Evolutionary conservation across 2,888 invertebrate species (phyloP), one percentile per base, ranked within the genome.

Genomic region (Lapara coniferarum): DNA sequence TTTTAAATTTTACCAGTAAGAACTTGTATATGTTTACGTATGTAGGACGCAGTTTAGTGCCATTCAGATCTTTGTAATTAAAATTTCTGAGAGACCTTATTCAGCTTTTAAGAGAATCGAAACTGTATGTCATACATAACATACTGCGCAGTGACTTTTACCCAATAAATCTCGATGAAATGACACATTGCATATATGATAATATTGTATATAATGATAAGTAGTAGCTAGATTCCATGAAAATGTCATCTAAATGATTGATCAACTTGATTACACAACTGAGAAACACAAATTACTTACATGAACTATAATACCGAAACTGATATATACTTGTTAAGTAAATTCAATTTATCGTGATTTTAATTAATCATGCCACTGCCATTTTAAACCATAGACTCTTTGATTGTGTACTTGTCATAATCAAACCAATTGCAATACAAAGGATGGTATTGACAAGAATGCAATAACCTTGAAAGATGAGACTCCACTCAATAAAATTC

Each of bases 121-220:
- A 4, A 37, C 37, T 37, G 37, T 37, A 2, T 37, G 5, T 37
- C 2, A 5, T 5, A 37, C 8, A 7, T 37, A 5, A 53, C 0
- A 53, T 58, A 37, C 37, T n/a, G n/a, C 8, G 14, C 37, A n/a
- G 12, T 59, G 6, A 16, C 16, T 44, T 25, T 19, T 49, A 1
- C 13, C 49, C 19, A 46, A 49, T 63, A 63, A 14, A 63, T 63
- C 63, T 49, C 14, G 37, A 63, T 10, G 46, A 63, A 63, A 57
- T 13, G 12, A 25, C 59, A 46, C 44, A 19, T 46, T 46, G 12
- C 10, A 16, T n/a, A n/a, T n/a, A n/a, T n/a, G n/a, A n/a, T n/a
- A n/a, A n/a, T n/a, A n/a, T n/a, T n/a, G n/a, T n/a, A n/a, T n/a
- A n/a, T n/a, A n/a, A n/a, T 16, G 59, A 59, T 59, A 46, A 59